Base-by-base conservation (phyloP, 2,797 vertebrate genomes). In the Eurystomus glaucurus region DNA sequence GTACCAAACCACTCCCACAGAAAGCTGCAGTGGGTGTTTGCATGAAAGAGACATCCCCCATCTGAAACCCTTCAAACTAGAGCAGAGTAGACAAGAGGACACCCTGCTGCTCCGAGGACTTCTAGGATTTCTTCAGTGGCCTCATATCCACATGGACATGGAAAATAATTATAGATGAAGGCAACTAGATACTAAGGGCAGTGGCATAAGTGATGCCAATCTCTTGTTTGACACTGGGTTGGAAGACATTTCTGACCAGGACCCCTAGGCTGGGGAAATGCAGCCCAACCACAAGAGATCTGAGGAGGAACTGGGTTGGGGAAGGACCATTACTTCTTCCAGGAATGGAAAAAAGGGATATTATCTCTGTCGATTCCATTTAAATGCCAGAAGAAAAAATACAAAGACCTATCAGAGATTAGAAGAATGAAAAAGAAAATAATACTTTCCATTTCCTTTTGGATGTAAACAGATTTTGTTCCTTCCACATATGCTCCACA, bases 11-110 rank as follows among this genome's bases (percentile, higher is more conserved):
- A 0, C 1, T 29, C 33, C 60, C 3, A 1, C 39, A 41, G 51
- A 57, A 46, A 69, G 16, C n/a, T 69, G 41, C 2, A 4, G 41
- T 1, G 0, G 1, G 22, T 0, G 0, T n/a, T 52, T 0, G 0
- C 39, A 20, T 33, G 35, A 54, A 51, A 41, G 65, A 48, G 48
- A n/a, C n/a, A 31, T 19, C 35, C 11, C 31, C 43, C 46, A 52
- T 33, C 23, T 19, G 26, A 70, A 72, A 51, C n/a, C 20, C 31
- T 75, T 50, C 61, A 57, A 41, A 23, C 1, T 5, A 48, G 22
- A 62, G 11, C 0, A 0, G 4, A 57, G 17, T 4, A 50, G 45
- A 37, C 4, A 14, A 61, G 61, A 84, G 8, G 28, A 64, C 46
- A 55, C 5, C 8, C 43, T 70, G 55, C 8, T 10, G 23, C 31